Conservation (phyloP, 2,797 vertebrate genomes). For the Clarias fuscus region DNA sequence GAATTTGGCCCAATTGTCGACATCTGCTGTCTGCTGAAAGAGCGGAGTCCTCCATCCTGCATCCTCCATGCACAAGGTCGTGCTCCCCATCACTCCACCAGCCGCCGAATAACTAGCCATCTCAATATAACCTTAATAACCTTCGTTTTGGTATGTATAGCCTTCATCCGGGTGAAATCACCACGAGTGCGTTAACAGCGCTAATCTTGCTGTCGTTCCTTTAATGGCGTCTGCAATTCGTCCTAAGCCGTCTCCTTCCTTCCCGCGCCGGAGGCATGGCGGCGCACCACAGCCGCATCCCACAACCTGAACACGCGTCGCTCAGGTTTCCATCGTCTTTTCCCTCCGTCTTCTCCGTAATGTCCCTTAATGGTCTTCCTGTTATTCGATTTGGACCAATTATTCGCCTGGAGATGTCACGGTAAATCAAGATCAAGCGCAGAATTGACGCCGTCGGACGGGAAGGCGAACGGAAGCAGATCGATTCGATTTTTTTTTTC, state of each 20-base stretch:
- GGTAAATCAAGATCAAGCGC: conserved; percentile 28
- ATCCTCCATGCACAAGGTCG: conserved; percentile 30
- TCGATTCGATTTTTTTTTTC: background rate
- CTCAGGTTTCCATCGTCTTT: conserved; percentile 21
- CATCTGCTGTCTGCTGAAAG: conserved; percentile 50
- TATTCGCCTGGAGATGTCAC: conserved; percentile 1
- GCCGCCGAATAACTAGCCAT: background rate
- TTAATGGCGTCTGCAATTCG: conserved; percentile 50
- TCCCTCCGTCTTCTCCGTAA: background rate
- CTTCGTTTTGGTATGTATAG: conserved; percentile 16
- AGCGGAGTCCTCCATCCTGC: conserved; percentile 20
- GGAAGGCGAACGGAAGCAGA: background rate
- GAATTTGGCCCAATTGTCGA: conserved; percentile 48
- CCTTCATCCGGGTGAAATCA: conserved; percentile 7
- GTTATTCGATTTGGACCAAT: background rate
- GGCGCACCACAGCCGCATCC: conserved; percentile 34
- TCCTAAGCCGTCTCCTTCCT: conserved; percentile 25
- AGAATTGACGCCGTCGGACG: conserved; percentile 27
- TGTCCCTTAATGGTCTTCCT: conserved; percentile 27
- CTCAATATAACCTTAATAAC: background rate
- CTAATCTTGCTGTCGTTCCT: conserved; percentile 4
- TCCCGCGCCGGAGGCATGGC: conserved; percentile 40
- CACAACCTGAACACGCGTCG: background rate
- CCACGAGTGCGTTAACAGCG: background rate
- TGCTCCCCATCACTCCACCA: conserved; percentile 24